phyloP scores from a whole-genome alignment of 2,113 vertebrate species.

The Tenebrosternarchus preto region DNA sequence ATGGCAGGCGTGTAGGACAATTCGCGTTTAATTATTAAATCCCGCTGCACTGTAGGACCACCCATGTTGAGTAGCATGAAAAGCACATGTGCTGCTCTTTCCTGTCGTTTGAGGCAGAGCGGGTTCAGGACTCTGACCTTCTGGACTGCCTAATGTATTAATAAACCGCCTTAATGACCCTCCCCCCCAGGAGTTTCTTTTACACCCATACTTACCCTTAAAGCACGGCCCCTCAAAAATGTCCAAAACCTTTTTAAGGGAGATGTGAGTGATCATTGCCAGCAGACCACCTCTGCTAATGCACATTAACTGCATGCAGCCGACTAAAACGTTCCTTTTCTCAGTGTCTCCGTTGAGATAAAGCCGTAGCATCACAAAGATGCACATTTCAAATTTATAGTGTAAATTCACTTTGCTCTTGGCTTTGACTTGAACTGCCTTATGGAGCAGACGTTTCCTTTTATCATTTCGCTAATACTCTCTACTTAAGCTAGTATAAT shows the following conservation, averaged over 20 bases:
- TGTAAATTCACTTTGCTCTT: background rate
- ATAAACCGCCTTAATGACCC: constrained; percentile 32
- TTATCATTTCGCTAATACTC: background rate
- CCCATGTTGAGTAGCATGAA: constrained; percentile 75
- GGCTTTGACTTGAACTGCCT: background rate
- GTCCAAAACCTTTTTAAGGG: background rate
- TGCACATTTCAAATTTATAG: background rate
- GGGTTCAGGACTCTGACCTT: constrained; percentile 62
- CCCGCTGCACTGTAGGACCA: constrained; percentile 75
- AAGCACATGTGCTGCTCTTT: constrained; percentile 76
- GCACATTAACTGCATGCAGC: background rate
- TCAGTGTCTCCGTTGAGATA: background rate
- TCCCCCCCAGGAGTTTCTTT: constrained; percentile 19
- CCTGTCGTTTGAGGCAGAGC: constrained; percentile 59
- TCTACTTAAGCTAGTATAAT: too few species aligned
- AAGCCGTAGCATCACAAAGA: constrained; percentile 2
- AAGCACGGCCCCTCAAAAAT: background rate
- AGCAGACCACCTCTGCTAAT: constrained; percentile 3
- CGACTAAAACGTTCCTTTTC: background rate
- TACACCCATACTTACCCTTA: constrained; percentile 2
- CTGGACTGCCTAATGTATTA: constrained; percentile 26
- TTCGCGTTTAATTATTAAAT: background rate
- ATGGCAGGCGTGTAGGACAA: too few species aligned
- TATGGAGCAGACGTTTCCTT: background rate
- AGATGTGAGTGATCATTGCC: background rate